These are phyloP conservation scores for Nebria ingens DNA, from an alignment of 1,140 invertebrate genomes.

Conservation along the genomic window DNA sequence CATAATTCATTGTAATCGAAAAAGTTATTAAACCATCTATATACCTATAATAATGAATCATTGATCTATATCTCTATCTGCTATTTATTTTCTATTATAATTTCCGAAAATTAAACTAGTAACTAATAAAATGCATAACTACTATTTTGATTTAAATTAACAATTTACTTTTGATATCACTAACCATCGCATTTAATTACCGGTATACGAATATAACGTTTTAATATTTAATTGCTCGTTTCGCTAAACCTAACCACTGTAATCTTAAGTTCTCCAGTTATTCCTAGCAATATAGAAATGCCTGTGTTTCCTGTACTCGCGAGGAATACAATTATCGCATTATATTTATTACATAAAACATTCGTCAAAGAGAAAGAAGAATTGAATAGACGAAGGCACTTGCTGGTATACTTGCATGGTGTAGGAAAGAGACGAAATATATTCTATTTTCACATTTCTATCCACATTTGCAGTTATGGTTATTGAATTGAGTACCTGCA, in stretches of 20 bases:
- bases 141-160: too few species aligned
- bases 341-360: neutral
- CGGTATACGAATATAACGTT: too few species aligned
- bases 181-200: too few species aligned
- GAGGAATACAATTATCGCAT: neutral
- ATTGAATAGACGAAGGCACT: neutral
- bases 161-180: too few species aligned
- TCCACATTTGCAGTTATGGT: slow-evolving; percentile 3
- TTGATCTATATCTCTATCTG: too few species aligned
- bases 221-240: too few species aligned
- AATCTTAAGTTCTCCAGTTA: neutral
- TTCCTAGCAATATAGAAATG: neutral
- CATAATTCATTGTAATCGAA: neutral
- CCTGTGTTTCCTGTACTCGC: neutral
- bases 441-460: neutral
- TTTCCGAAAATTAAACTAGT: too few species aligned
- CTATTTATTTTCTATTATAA: too few species aligned
- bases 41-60: neutral
- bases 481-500: slow-evolving; percentile 8
- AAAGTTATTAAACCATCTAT: neutral
- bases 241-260: too few species aligned
- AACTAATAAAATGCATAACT: too few species aligned
- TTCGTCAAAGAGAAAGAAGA: neutral
- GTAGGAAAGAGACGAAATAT: neutral
- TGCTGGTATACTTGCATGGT: neutral